A percentile compares a stretch with the other conserved stretches of the same genome.
These are phyloP conservation scores for Tychaedon coryphoeus DNA, from an alignment of 2,113 vertebrate genomes.

Conservation along the genomic window DNA sequence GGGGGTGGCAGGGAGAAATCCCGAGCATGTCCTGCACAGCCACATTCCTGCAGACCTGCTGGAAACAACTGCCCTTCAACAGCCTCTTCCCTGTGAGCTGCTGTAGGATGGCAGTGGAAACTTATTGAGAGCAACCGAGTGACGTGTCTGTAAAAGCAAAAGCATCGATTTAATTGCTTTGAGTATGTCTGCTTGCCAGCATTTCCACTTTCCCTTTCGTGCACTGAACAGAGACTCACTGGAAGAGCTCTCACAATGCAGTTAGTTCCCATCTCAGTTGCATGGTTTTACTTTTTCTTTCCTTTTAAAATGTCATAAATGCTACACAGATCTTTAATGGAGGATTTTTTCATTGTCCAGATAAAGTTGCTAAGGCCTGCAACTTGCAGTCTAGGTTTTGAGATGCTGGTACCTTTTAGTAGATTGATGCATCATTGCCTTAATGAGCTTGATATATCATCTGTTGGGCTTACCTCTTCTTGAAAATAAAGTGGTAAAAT, in stretches of 20 bases:
- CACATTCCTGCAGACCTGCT: not conserved
- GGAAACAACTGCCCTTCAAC: not conserved
- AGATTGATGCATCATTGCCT: not conserved
- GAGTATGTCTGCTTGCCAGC: not conserved
- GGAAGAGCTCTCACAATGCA: not conserved
- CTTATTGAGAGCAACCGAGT: not conserved
- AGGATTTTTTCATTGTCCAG: not conserved
- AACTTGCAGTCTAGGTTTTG: not conserved
- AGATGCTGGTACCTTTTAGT: not conserved
- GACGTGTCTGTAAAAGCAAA: not conserved
- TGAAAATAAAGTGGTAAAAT: not conserved
- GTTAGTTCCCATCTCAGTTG: not conserved
- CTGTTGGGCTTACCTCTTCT: not conserved
- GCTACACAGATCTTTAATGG: not conserved
- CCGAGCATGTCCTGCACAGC: rapidly evolving
- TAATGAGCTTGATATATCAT: rapidly evolving
- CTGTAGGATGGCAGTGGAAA: not conserved
- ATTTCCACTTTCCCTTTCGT: not conserved
- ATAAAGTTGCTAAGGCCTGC: not conserved
- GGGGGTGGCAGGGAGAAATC: not conserved
- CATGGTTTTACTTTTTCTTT: not conserved
- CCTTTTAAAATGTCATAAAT: not conserved
- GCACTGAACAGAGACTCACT: not conserved
- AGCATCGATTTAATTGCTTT: not conserved
- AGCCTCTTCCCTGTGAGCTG: not conserved